Evolutionary conservation across 2,797 vertebrate species (phyloP).

Genomic region (Nannoperca obscura): DNA sequence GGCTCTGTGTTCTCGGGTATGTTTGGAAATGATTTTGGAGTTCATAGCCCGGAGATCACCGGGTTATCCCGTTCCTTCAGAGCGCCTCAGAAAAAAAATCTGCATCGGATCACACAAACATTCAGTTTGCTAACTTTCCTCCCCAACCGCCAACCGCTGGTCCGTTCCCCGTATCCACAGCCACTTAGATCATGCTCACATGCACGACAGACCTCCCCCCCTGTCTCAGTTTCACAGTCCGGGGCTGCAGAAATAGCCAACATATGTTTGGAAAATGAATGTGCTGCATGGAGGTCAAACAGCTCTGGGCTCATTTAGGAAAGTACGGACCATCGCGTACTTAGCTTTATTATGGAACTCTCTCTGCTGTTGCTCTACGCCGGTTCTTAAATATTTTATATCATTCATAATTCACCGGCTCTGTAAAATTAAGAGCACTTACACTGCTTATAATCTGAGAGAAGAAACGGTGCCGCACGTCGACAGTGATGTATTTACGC

Average conservation of each 20-base stretch:
- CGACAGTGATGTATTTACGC: conserved; percentile 75
- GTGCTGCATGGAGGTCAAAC: conserved; percentile 76
- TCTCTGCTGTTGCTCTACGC: conserved; percentile 60
- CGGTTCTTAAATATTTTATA: conserved; percentile 74
- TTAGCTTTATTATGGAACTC: conserved; percentile 74
- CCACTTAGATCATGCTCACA: conserved; percentile 79
- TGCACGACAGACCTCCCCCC: conserved; percentile 68
- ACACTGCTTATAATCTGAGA: conserved; percentile 73
- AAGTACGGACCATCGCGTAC: conserved; percentile 67
- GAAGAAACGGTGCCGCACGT: conserved; percentile 54
- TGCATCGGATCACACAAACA: conserved; percentile 80
- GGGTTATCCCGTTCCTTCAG: conserved; percentile 48
- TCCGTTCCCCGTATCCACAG: conserved; percentile 72
- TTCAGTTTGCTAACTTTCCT: conserved; percentile 73
- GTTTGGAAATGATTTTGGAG: conserved; percentile 68
- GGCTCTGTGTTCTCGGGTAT: conserved; percentile 33
- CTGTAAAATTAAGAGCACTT: conserved; percentile 73
- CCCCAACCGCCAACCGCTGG: conserved; percentile 68
- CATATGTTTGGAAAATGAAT: conserved; percentile 85
- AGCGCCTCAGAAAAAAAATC: conserved; percentile 60
- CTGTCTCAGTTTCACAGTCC: conserved; percentile 80
- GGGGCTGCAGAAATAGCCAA: conserved; percentile 82
- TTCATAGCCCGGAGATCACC: conserved; percentile 51
- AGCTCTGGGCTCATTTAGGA: conserved; percentile 72
- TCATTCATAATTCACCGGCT: conserved; percentile 76